Conservation (phyloP, 2,113 vertebrate genomes). For the Oreotrochilus melanogaster region DNA sequence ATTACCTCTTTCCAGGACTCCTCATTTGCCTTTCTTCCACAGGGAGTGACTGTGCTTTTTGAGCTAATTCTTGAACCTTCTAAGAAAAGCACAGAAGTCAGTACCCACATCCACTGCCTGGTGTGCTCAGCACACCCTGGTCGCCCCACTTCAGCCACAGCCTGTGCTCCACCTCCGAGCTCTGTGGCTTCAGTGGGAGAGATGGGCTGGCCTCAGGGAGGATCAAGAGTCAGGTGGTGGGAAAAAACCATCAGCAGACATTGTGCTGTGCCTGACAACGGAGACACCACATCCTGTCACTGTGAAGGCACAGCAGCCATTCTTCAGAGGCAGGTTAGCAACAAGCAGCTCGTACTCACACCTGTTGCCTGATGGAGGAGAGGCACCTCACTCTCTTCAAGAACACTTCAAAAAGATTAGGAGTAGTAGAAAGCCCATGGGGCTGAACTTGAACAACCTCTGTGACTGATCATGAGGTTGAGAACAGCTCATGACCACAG, state of each 20-base stretch:
- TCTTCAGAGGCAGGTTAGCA: neutral
- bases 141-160: neutral
- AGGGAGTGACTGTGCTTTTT: neutral
- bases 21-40: neutral
- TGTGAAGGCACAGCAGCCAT: neutral
- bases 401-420: neutral
- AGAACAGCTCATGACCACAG: neutral
- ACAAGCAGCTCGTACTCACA: neutral
- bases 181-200: neutral
- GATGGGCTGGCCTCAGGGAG: neutral
- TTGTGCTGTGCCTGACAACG: neutral
- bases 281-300: neutral
- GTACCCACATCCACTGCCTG: neutral
- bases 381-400: neutral
- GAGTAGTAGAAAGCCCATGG: neutral
- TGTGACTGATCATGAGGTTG: neutral
- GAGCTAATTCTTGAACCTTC: neutral
- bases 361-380: neutral
- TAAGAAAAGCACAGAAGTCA: neutral
- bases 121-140: neutral
- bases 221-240: accelerated
- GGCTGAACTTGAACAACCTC: neutral
- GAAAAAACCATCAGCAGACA: accelerated
- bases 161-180: neutral
- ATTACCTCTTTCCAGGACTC: neutral